Base-by-base conservation (phyloP, 2,797 vertebrate species). In the Florisuga fusca region DNA sequence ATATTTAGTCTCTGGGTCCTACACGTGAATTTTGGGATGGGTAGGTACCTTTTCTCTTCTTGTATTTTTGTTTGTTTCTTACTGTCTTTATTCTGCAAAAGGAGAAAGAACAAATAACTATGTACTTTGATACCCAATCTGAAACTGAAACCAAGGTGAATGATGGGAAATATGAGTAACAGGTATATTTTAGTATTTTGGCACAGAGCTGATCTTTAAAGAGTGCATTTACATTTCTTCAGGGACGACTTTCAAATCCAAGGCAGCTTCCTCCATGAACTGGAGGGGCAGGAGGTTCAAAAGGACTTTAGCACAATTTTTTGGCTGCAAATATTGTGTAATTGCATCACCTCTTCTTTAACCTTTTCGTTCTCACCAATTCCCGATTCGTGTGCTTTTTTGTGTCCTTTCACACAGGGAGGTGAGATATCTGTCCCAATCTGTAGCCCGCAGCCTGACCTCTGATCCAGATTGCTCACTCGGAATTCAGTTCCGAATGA, bases 241-340 rank as follows among this genome's bases (percentile, higher is more conserved):
- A 25, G 78, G 48, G 43, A 87, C 89, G 26, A 50, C 62, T 94
- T 89, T 72, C 16, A 91, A 67, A 80, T 41, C 36, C 34, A 21
- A 85, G 20, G 41, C 41, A 1, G 0, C 36, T 85, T 91, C 29
- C n/a, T 43, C 41, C 2, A 4, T 72, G 84, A 69, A 77, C 75
- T 66, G 57, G 57, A 87, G 57, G 72, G 46, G 54, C 95, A 94
- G 64, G 77, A 90, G 95, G 96, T 97, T 98, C 97, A 98, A 97
- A 98, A 97, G 98, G 97, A 98, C 97, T 97, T 97, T 73, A 97
- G 97, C 94, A 95, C 97, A 98, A 98, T 98, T 97, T 98, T 98
- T 91, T 66, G 91, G 67, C 92, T 97, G 92, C 97, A 98, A 98
- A 98, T 97, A 97, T 97, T 97, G 84, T 91, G 97, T 98, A 98